Percentiles rank a stretch among this genome's conserved stretches.
Conservation (phyloP, 1,140 invertebrate genomes). For the Ceratosolen fusciceps region DNA sequence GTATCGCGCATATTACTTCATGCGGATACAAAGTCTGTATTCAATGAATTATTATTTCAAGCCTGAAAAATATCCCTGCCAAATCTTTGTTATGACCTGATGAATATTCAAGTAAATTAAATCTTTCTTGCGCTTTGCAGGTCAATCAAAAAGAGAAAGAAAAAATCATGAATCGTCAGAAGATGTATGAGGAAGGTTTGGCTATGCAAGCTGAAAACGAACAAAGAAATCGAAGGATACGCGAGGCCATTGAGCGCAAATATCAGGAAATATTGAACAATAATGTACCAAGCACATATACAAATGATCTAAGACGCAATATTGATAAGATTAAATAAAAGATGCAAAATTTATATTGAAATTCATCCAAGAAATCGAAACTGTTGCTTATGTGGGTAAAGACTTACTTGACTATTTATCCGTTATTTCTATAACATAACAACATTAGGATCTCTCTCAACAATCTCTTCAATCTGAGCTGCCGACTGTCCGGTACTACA, state of each 20-base stretch:
- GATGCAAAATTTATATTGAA: neutral
- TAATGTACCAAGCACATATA: conserved; percentile 65
- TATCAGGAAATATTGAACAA: conserved; percentile 72
- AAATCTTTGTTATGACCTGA: no score
- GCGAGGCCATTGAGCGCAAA: conserved; percentile 75
- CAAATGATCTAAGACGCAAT: conserved; percentile 65
- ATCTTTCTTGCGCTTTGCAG: conserved; percentile 64
- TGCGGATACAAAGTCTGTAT: no score
- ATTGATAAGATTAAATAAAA: conserved; percentile 62
- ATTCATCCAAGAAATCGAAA: neutral
- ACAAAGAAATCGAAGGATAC: conserved; percentile 72
- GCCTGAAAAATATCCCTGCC: no score
- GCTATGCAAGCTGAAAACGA: conserved; percentile 75
- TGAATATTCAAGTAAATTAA: no score
- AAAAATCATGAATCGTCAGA: conserved; percentile 74
- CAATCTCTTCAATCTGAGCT: conserved; percentile 86
- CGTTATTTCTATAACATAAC: conserved; percentile 86
- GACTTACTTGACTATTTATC: neutral
- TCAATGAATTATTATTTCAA: no score
- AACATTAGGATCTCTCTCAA: conserved; percentile 89
- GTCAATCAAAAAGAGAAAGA: conserved; percentile 80
- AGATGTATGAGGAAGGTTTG: conserved; percentile 77
- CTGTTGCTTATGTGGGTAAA: neutral
- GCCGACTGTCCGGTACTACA: conserved; percentile 86
- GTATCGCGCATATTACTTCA: no score